Evolutionary conservation across 2,113 vertebrate species (phyloP).

Genomic region (Calyptommatus sinebrachiatus): DNA sequence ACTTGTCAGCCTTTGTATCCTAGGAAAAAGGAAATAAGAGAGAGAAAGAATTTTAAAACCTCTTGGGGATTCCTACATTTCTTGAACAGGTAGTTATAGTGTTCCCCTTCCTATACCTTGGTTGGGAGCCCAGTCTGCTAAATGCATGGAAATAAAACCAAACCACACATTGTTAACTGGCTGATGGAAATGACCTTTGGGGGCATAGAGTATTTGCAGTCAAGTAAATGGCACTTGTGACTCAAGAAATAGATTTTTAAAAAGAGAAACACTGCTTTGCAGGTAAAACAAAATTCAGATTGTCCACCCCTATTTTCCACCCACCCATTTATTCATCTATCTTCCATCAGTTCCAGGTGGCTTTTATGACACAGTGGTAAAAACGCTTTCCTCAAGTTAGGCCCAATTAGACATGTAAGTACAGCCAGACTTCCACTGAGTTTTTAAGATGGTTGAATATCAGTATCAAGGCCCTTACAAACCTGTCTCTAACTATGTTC

Average conservation of each 20-base stretch:
- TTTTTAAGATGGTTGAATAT: no score
- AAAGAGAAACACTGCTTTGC: neutral
- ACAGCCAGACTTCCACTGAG: neutral
- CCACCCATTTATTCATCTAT: no score
- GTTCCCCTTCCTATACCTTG: neutral
- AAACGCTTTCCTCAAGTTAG: neutral
- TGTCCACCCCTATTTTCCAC: no score
- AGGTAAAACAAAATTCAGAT: neutral
- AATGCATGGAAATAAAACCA: neutral
- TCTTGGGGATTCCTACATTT: neutral
- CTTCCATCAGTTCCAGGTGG: no score
- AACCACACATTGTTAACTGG: neutral
- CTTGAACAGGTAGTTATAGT: neutral
- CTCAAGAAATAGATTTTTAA: neutral
- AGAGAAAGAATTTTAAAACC: neutral
- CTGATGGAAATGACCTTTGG: neutral
- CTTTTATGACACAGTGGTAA: neutral
- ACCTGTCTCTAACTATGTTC: neutral
- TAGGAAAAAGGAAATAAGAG: no score
- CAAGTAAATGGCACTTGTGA: neutral
- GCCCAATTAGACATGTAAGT: neutral
- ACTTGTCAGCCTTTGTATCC: no score
- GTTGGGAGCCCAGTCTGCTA: neutral
- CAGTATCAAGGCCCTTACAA: no score
- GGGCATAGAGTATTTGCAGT: neutral